These are phyloP conservation scores for Ophiodon elongatus DNA, from an alignment of 2,113 vertebrate genomes.

Conservation along the genomic window DNA sequence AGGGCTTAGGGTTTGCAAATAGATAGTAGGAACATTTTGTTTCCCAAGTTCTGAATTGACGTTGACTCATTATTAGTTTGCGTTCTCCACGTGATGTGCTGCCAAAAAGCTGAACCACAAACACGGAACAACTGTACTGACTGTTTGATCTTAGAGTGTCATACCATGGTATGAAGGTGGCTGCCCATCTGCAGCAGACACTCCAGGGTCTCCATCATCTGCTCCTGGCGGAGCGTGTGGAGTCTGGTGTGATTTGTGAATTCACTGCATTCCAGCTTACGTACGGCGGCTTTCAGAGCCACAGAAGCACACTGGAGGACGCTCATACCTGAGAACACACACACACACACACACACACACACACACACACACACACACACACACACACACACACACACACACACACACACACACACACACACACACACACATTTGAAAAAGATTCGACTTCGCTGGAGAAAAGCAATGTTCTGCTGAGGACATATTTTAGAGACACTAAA, in stretches of 20 bases:
- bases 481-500: too few relatives aligned
- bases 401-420: too few relatives aligned
- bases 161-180: conserved; percentile 73
- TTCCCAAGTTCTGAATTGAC: neutral
- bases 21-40: neutral
- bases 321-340: conserved; percentile 81
- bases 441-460: neutral
- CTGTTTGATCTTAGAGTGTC: neutral
- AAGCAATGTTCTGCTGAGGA: too few relatives aligned
- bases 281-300: conserved; percentile 78
- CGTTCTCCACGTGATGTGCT: neutral
- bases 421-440: neutral
- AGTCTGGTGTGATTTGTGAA: conserved; percentile 40
- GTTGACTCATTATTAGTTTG: conserved; percentile 11
- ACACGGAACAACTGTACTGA: neutral
- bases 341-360: too few relatives aligned
- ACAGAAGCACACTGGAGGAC: conserved; percentile 83
- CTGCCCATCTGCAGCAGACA: conserved; percentile 89
- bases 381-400: too few relatives aligned
- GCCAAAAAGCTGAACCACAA: conserved; percentile 10
- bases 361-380: too few relatives aligned
- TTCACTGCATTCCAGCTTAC: conserved; percentile 45
- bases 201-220: conserved; percentile 86
- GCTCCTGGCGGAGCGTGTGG: conserved; percentile 77
- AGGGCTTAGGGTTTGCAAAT: neutral